A percentile compares a stretch with the other conserved stretches of the same genome.
These are phyloP conservation scores for Clarias batrachus DNA, from an alignment of 2,113 vertebrate genomes.

Conservation along the genomic window DNA sequence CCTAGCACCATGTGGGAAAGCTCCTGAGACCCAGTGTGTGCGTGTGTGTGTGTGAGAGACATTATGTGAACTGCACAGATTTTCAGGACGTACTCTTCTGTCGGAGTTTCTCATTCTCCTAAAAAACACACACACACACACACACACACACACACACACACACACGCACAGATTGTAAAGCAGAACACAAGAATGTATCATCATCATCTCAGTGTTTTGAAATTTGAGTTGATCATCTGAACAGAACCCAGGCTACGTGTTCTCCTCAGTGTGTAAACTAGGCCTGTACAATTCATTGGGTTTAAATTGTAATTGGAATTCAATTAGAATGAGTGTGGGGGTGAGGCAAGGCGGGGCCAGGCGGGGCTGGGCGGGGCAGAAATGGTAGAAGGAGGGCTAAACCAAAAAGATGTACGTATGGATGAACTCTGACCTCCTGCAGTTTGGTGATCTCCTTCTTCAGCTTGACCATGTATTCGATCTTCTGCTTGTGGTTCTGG, in stretches of 20 bases:
- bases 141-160: background rate
- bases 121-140: background rate
- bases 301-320: no score
- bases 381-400: no score
- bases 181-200: background rate
- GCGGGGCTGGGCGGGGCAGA: no score
- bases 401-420: no score
- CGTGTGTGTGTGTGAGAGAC: background rate
- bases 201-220: background rate
- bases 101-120: conserved; percentile 40
- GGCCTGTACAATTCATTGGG: no score
- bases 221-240: background rate
- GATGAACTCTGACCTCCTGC: conserved; percentile 75
- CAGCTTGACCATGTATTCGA: conserved; percentile 92
- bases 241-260: background rate
- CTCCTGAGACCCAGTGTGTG: background rate
- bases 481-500: conserved; percentile 92
- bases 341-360: no score
- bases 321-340: no score
- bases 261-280: background rate
- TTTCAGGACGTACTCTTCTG: conserved; percentile 12
- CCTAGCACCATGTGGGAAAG: background rate
- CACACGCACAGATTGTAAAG: background rate
- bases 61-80: background rate
- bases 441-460: conserved; percentile 88